phyloP scores from a whole-genome alignment of 2,888 invertebrate species.

The Tetanocera ferruginea region DNA sequence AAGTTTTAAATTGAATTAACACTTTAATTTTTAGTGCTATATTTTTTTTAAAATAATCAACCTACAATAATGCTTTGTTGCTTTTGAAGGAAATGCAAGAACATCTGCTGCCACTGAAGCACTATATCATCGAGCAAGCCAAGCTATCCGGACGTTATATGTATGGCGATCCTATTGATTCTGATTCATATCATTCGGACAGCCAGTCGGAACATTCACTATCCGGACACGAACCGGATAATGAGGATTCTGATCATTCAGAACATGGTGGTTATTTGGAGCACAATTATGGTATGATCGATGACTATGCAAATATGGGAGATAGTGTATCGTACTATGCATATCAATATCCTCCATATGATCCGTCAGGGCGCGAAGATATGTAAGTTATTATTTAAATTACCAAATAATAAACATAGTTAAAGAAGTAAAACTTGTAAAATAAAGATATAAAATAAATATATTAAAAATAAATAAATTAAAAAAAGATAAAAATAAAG shows the following conservation, averaged over 20 bases:
- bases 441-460: not conserved
- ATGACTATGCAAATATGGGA: constrained; percentile 69
- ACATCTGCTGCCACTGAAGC: constrained; percentile 86
- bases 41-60: not conserved
- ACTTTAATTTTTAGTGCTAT: not conserved
- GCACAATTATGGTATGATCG: constrained; percentile 72
- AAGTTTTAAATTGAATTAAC: constrained; percentile 23
- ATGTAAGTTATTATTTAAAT: constrained; percentile 57
- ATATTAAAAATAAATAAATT: not conserved
- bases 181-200: constrained; percentile 84
- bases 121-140: constrained; percentile 90
- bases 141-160: constrained; percentile 78
- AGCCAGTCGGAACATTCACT: constrained; percentile 77
- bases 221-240: constrained; percentile 82
- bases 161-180: constrained; percentile 78
- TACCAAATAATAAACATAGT: not conserved
- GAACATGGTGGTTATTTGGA: constrained; percentile 76
- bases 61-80: not conserved
- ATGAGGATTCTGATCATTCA: constrained; percentile 80
- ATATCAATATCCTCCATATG: constrained; percentile 74
- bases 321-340: constrained; percentile 76
- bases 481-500: not conserved
- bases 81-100: constrained; percentile 73
- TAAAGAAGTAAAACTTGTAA: not conserved
- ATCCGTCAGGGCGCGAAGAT: constrained; percentile 72